These are phyloP conservation scores for Sitophilus oryzae DNA, from an alignment of 1,140 invertebrate species.

Conservation along the genomic window DNA sequence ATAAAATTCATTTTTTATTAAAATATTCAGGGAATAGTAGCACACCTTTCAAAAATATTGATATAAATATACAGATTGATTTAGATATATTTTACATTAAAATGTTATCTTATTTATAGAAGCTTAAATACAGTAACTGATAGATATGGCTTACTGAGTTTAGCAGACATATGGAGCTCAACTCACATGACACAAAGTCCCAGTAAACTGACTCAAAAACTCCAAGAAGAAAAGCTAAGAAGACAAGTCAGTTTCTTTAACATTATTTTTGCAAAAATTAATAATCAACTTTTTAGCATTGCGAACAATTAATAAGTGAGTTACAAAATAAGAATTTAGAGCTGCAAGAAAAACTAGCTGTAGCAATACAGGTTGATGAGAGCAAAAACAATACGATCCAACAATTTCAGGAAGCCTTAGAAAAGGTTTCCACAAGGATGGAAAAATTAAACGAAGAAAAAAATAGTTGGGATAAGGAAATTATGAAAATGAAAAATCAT, in stretches of 20 bases:
- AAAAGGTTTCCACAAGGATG: slow-evolving; percentile 37
- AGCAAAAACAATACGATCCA: slow-evolving; percentile 64
- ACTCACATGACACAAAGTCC: slow-evolving; percentile 10
- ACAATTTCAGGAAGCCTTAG: slow-evolving; percentile 56
- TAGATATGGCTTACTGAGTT: slow-evolving; percentile 43
- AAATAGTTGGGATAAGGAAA: slow-evolving; percentile 25
- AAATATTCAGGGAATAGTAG: no score
- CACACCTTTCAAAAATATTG: no score
- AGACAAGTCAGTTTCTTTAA: slow-evolving; percentile 52
- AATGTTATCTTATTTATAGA: slow-evolving; percentile 4
- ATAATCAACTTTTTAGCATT: slow-evolving; percentile 60
- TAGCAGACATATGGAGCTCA: slow-evolving; percentile 52
- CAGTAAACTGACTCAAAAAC: slow-evolving; percentile 48
- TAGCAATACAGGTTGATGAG: slow-evolving; percentile 67
- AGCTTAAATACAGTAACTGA: slow-evolving; percentile 17
- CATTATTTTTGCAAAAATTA: no score
- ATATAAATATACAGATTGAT: no score
- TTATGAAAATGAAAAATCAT: slow-evolving; percentile 31
- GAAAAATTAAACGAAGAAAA: slow-evolving; percentile 37
- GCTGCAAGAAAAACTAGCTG: slow-evolving; percentile 69
- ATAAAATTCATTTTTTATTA: neutral
- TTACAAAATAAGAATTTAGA: slow-evolving; percentile 66
- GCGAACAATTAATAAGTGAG: slow-evolving; percentile 68
- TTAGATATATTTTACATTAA: neutral
- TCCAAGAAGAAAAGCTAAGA: slow-evolving; percentile 70